These are phyloP conservation scores for Spongilla lacustris DNA, from an alignment of 37 sponge, comb jelly and placozoan genomes.

Conservation along the genomic window DNA sequence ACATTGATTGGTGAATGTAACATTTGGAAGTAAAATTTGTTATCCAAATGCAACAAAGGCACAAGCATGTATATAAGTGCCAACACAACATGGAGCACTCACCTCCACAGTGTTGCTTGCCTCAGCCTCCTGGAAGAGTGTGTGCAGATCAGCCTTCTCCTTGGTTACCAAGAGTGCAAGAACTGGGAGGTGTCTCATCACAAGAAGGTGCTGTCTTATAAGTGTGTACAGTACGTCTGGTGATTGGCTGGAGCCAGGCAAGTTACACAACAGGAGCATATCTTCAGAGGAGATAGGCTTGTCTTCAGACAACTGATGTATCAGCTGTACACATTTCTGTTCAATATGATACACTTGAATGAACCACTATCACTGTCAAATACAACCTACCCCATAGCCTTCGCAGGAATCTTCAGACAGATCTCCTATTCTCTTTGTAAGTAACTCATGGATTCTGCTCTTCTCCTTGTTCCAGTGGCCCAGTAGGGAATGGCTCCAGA, in stretches of 20 bases:
- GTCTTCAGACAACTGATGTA: slow-evolving; percentile 24
- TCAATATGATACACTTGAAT: not conserved
- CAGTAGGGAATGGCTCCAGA: slow-evolving; percentile 69
- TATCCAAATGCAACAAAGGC: no score
- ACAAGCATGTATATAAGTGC: no score
- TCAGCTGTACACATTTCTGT: slow-evolving; percentile 45
- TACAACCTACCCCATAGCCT: not conserved
- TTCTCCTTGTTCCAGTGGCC: slow-evolving; percentile 28
- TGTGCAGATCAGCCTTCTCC: not conserved
- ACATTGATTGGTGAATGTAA: no score
- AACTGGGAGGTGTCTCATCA: slow-evolving; percentile 46
- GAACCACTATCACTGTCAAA: not conserved
- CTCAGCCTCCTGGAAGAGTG: slow-evolving; percentile 28
- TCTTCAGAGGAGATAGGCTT: slow-evolving; percentile 18
- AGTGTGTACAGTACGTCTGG: slow-evolving; percentile 21
- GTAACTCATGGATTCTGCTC: slow-evolving; percentile 32
- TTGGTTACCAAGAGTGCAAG: slow-evolving; percentile 21
- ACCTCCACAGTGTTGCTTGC: slow-evolving; percentile 30
- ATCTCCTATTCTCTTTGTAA: slow-evolving; percentile 30
- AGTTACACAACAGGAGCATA: slow-evolving; percentile 31
- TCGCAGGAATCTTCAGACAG: not conserved
- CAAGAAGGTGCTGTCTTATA: slow-evolving; percentile 12
- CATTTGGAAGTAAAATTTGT: no score
- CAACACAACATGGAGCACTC: not conserved
- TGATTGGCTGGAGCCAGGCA: slow-evolving; percentile 6